These are phyloP conservation scores for Spodoptera frugiperda DNA, from an alignment of 1,140 invertebrate genomes.

Conservation along the genomic window DNA sequence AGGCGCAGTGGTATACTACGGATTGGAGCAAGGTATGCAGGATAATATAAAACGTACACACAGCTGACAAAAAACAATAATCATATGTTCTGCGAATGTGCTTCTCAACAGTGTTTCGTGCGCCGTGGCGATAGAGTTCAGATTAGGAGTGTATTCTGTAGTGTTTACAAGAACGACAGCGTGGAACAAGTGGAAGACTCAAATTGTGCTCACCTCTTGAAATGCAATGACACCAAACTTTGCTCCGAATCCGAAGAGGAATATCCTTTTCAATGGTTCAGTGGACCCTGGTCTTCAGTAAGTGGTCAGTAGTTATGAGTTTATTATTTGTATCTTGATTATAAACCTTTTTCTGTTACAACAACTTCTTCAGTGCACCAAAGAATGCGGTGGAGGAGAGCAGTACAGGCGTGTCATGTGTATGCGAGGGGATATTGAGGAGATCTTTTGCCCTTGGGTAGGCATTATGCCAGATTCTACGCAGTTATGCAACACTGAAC, in stretches of 20 bases:
- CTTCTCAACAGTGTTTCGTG: slow-evolving; percentile 90
- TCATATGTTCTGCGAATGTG: neutral
- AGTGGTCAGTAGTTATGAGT: slow-evolving; percentile 22
- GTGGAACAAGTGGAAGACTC: slow-evolving; percentile 90
- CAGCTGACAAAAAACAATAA: no score
- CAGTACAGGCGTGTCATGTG: slow-evolving; percentile 92
- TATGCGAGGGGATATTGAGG: slow-evolving; percentile 89
- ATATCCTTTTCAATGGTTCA: slow-evolving; percentile 95
- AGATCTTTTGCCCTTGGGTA: slow-evolving; percentile 88
- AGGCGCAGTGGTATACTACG: slow-evolving; percentile 94
- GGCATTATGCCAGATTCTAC: slow-evolving; percentile 88
- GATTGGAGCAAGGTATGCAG: slow-evolving; percentile 91
- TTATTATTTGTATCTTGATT: no score
- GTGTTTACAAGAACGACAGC: slow-evolving; percentile 88
- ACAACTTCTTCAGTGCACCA: slow-evolving; percentile 89
- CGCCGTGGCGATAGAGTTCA: slow-evolving; percentile 94
- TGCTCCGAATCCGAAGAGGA: slow-evolving; percentile 89
- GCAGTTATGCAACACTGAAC: slow-evolving; percentile 91
- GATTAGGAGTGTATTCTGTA: slow-evolving; percentile 94
- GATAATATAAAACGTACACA: no score
- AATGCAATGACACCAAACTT: slow-evolving; percentile 89
- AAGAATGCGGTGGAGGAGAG: slow-evolving; percentile 93
- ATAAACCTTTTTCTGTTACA: no score
- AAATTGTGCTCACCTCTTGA: slow-evolving; percentile 89
- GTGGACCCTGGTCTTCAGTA: slow-evolving; percentile 93